phyloP scores from a whole-genome alignment of 2,113 vertebrate species.

The Cyanoramphus novaezelandiae region DNA sequence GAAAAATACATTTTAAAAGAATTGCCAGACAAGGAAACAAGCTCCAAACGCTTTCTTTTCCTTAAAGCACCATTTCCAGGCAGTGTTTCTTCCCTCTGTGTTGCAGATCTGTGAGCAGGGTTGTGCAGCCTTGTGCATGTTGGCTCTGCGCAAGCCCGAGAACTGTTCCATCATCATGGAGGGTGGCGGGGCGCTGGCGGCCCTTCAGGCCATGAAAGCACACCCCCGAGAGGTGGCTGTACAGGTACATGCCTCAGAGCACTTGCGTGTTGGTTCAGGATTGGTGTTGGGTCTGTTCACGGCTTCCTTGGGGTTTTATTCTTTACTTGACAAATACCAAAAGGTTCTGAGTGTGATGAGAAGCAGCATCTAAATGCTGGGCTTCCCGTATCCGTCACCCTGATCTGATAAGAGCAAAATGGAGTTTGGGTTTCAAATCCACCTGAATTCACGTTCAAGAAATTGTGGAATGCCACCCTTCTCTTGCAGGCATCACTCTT shows the following conservation, averaged over 20 bases:
- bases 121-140: slow-evolving; percentile 85
- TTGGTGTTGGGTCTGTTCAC: accelerated
- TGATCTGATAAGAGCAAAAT: neutral
- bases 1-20: neutral
- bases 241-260: slow-evolving; percentile 76
- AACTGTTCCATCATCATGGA: slow-evolving; percentile 92
- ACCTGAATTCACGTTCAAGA: neutral
- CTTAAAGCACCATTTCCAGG: neutral
- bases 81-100: neutral
- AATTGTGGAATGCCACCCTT: neutral
- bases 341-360: neutral
- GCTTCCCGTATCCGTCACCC: accelerated
- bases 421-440: neutral
- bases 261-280: accelerated
- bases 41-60: accelerated
- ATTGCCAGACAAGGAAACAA: accelerated
- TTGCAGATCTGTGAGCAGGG: slow-evolving; percentile 92
- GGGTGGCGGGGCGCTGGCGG: slow-evolving; percentile 83
- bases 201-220: slow-evolving; percentile 90
- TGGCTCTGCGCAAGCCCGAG: slow-evolving; percentile 91
- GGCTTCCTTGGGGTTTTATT: accelerated
- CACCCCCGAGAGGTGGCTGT: slow-evolving; percentile 79
- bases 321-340: accelerated
- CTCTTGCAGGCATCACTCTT: neutral
- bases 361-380: neutral